These are phyloP conservation scores for Argya squamiceps DNA, from an alignment of 2,797 vertebrate genomes.

Conservation along the genomic window DNA sequence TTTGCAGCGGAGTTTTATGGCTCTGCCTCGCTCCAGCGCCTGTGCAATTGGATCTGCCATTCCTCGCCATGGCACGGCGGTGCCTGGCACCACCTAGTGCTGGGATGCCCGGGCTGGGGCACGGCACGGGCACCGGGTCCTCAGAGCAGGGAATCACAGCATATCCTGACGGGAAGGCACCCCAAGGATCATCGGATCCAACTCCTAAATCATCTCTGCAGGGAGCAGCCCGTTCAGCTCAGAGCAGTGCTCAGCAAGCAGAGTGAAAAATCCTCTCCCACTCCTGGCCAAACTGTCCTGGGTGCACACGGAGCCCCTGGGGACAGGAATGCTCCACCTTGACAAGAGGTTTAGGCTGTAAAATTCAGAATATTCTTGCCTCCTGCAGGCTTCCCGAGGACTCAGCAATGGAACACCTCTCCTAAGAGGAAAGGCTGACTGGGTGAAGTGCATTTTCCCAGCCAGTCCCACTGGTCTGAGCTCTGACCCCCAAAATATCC, in stretches of 20 bases:
- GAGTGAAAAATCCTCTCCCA: background rate
- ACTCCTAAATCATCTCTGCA: accelerated
- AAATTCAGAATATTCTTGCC: background rate
- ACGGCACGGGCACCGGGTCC: background rate
- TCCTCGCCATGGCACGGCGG: accelerated
- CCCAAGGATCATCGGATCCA: accelerated
- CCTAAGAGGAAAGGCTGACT: background rate
- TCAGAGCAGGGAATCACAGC: accelerated
- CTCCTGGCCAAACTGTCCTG: accelerated
- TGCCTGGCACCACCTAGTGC: slow-evolving; percentile 59
- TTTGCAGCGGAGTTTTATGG: background rate
- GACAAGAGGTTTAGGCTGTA: background rate
- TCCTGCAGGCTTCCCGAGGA: background rate
- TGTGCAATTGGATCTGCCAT: accelerated
- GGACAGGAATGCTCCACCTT: accelerated
- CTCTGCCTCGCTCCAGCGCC: background rate
- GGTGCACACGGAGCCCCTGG: accelerated
- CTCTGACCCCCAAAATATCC: background rate
- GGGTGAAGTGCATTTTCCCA: background rate
- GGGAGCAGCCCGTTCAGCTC: accelerated
- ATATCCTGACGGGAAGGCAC: background rate
- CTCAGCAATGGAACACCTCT: background rate
- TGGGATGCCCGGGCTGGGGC: background rate
- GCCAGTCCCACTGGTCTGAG: background rate
- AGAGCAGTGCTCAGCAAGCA: background rate